A percentile compares a stretch with the other conserved stretches of the same genome.
Evolutionary conservation across 2,113 vertebrate genomes (phyloP).

Genomic region (Tichodroma muraria): DNA sequence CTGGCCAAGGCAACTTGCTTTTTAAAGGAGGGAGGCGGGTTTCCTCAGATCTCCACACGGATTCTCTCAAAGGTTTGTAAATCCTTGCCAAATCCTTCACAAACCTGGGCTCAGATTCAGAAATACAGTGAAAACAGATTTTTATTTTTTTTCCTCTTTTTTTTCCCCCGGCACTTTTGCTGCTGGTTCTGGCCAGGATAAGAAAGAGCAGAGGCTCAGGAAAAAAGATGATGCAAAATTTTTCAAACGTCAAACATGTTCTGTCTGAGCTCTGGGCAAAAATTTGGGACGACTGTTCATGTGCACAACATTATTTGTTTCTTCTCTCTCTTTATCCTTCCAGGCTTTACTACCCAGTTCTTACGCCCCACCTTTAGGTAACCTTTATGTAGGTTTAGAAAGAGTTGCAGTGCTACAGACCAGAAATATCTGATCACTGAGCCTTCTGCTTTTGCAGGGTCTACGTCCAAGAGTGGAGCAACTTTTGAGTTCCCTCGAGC

Average conservation of each 20-base stretch:
- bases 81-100: slow-evolving; percentile 53
- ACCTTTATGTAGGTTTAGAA: not conserved
- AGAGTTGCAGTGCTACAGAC: not conserved
- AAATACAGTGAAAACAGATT: slow-evolving; percentile 57
- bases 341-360: not conserved
- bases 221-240: slow-evolving; percentile 43
- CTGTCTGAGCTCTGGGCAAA: slow-evolving; percentile 4
- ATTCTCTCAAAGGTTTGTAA: slow-evolving; percentile 60
- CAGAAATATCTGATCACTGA: not conserved
- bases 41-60: slow-evolving; percentile 53
- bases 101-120: slow-evolving; percentile 60
- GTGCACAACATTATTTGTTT: not conserved
- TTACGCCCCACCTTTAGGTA: not conserved
- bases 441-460: not conserved
- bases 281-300: not conserved
- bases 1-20: slow-evolving; percentile 29
- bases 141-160: not conserved
- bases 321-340: not conserved
- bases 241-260: slow-evolving; percentile 18
- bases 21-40: slow-evolving; percentile 23
- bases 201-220: not conserved
- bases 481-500: not conserved
- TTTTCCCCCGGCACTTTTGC: not conserved
- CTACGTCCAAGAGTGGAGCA: not conserved
- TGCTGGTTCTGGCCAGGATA: slow-evolving; percentile 45